Base-by-base conservation (phyloP, 1,140 invertebrate genomes). In the Halictus rubicundus region DNA sequence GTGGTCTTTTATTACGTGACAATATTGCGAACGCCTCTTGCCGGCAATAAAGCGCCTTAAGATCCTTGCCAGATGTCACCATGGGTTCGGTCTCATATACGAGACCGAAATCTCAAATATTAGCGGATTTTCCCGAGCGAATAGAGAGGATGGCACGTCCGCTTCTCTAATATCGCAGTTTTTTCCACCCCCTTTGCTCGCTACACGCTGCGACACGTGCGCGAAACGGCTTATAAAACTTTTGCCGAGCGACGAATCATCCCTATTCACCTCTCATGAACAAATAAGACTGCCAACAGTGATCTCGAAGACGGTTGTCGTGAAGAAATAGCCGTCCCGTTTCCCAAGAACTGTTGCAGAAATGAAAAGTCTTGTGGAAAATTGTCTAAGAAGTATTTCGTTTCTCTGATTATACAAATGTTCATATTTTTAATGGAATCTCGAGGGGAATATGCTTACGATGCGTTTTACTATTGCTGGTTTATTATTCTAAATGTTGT, bases 31-130 rank as follows among this genome's bases (percentile, higher is more conserved):
- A 86, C 65, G 74, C 42, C 83, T 83, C 72, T 84, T 77, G 66
- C 65, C 27, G 70, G 77, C 83, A 89, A 89, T 89, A 89, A 89
- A 78, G 80, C 64, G 68, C 73, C 64, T 81, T 88, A 89, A 87
- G 84, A 87, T 84, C 73, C 82, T 23, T 37, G 85, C 83, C 89
- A 89, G 82, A 88, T 89, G 89, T 89, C 88, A 84, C 89, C 84
- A 54, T 21, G 27, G 68, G 42, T 46, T 54, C 61, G 73, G 59
- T 46, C 64, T 79, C 85, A 81, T 81, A 88, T 88, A 88, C 84
- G 85, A 83, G 80, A 88, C 88, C 85, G 75, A 86, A 85, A 89
- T 88, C 87, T 88, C 87, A 86, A 88, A 89, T 89, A 89, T 89
- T 84, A 89, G 82, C 81, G 68, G 70, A 79, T 76, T 73, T 16